Conservation (phyloP, 2,888 invertebrate species). For the Heliconius charithonia region DNA sequence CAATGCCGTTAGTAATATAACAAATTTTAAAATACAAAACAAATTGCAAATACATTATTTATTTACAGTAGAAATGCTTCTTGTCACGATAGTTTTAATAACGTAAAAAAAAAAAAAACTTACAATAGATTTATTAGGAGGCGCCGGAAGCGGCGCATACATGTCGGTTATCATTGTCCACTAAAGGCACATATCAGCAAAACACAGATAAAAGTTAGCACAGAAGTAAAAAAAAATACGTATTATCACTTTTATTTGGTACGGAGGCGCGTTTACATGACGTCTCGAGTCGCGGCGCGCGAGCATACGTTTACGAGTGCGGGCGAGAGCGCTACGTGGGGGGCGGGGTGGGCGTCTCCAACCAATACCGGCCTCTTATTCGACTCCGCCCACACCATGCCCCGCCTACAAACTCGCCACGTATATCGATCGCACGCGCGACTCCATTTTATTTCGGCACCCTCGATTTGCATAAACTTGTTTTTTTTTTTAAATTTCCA, state of each 20-base stretch:
- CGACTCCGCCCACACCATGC: slow-evolving; percentile 72
- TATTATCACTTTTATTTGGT: slow-evolving; percentile 22
- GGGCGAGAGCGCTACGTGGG: slow-evolving; percentile 54
- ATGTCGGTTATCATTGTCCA: slow-evolving; percentile 78
- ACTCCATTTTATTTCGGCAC: slow-evolving; percentile 83
- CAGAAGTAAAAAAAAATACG: slow-evolving; percentile 12
- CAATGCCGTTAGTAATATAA: no score
- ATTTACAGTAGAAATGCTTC: neutral
- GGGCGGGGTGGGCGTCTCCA: slow-evolving; percentile 58
- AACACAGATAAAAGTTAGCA: slow-evolving; percentile 32
- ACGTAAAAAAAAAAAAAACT: slow-evolving; percentile 55
- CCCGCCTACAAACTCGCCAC: slow-evolving; percentile 80
- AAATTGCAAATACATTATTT: neutral
- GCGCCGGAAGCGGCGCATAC: slow-evolving; percentile 79
- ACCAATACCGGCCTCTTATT: slow-evolving; percentile 77
- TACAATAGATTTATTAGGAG: slow-evolving; percentile 73
- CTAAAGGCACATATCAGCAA: slow-evolving; percentile 57
- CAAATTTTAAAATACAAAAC: neutral
- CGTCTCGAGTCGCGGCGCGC: slow-evolving; percentile 53
- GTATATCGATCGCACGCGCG: slow-evolving; percentile 81
- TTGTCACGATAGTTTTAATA: neutral
- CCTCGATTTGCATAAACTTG: slow-evolving; percentile 79
- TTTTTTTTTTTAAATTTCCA: slow-evolving; percentile 67
- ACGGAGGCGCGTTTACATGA: slow-evolving; percentile 52
- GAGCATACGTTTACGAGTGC: slow-evolving; percentile 49